These are phyloP conservation scores for Mixornis gularis DNA, from an alignment of 2,113 vertebrate genomes.

Conservation along the genomic window DNA sequence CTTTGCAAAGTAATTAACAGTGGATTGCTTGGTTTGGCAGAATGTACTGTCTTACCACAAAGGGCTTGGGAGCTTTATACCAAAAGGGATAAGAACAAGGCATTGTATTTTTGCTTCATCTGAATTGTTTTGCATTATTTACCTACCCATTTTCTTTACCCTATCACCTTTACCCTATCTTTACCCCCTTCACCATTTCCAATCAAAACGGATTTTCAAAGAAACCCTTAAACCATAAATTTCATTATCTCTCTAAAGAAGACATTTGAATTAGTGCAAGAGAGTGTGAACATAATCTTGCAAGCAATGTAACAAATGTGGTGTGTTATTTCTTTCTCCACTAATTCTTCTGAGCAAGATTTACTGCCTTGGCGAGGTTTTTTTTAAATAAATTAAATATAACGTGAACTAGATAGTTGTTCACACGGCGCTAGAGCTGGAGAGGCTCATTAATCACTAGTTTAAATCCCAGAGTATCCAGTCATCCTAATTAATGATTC, in stretches of 20 bases:
- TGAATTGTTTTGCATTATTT: neutral
- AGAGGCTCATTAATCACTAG: constrained; percentile 67
- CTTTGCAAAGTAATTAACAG: neutral
- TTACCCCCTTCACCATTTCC: neutral
- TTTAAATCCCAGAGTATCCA: constrained; percentile 60
- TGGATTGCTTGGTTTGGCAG: neutral
- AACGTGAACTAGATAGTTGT: constrained; percentile 49
- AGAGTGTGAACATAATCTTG: neutral
- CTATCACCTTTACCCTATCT: neutral
- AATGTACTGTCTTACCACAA: neutral
- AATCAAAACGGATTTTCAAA: neutral
- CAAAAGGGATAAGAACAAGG: neutral
- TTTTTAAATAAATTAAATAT: constrained; percentile 59
- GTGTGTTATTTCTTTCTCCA: constrained; percentile 41
- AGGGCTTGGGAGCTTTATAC: neutral
- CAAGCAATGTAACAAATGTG: constrained; percentile 32
- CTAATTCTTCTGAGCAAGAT: constrained; percentile 53
- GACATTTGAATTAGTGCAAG: constrained; percentile 8
- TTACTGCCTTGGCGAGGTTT: neutral
- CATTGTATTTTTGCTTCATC: neutral
- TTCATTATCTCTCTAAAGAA: constrained; percentile 2
- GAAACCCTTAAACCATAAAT: neutral
- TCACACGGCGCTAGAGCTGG: constrained; percentile 26
- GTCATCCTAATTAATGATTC: constrained; percentile 62
- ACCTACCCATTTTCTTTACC: neutral